Evolutionary conservation across 2,797 vertebrate genomes (phyloP).

Genomic region (Ptychobarbus kaznakovi): DNA sequence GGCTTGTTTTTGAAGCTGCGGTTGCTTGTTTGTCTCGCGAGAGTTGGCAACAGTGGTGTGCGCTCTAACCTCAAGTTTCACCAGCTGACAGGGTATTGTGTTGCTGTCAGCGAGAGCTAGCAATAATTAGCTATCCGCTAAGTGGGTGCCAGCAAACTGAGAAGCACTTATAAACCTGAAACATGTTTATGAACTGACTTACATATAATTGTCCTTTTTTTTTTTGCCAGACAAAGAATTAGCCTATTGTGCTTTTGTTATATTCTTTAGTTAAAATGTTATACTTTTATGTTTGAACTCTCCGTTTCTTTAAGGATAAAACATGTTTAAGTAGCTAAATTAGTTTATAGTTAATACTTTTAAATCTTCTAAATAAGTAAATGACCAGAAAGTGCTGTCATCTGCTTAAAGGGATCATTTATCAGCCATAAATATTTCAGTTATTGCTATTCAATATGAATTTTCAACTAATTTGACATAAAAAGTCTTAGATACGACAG

Average conservation of each 20-base stretch:
- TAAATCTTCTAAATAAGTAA: background rate
- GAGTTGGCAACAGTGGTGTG: background rate
- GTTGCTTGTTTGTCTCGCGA: no score
- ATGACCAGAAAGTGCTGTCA: background rate
- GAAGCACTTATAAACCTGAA: background rate
- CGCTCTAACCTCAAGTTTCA: slow-evolving; percentile 44
- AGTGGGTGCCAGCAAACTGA: slow-evolving; percentile 21
- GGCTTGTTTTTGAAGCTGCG: no score
- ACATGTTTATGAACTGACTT: background rate
- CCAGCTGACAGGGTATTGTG: slow-evolving; percentile 64
- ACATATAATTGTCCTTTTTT: background rate
- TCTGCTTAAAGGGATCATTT: background rate
- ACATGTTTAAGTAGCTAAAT: background rate
- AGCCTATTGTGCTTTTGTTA: background rate
- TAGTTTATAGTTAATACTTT: background rate
- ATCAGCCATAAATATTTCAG: background rate
- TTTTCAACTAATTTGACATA: background rate
- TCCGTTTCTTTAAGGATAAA: background rate
- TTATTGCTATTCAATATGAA: background rate
- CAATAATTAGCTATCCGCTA: slow-evolving; percentile 10
- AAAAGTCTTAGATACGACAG: background rate
- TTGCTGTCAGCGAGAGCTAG: slow-evolving; percentile 44
- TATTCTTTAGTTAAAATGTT: background rate
- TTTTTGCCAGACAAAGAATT: background rate
- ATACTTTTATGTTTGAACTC: background rate